phyloP scores from a whole-genome alignment of 2,888 invertebrate species.

The Bombyx huttoni region DNA sequence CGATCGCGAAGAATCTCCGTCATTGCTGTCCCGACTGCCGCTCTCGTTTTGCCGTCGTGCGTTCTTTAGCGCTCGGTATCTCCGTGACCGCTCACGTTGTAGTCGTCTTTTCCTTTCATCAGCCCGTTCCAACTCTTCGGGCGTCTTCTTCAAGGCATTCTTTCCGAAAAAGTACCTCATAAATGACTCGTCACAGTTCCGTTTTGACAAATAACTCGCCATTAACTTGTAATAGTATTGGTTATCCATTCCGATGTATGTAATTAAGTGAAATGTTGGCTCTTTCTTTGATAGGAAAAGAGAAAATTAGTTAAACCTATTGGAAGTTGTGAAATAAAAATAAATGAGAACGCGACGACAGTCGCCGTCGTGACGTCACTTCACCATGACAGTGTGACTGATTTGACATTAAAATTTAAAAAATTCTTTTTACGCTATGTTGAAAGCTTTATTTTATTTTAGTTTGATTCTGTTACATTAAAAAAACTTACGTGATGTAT shows the following conservation, averaged over 20 bases:
- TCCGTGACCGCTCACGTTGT: constrained; percentile 55
- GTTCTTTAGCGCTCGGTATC: constrained; percentile 59
- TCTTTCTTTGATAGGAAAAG: constrained; percentile 10
- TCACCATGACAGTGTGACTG: constrained; percentile 16
- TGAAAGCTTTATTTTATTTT: no score
- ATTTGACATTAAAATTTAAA: no score
- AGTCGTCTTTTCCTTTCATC: constrained; percentile 59
- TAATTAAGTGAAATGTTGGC: constrained; percentile 1
- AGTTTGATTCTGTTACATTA: no score
- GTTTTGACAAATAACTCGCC: constrained; percentile 63
- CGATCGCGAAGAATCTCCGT: constrained; percentile 27
- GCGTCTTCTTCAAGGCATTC: constrained; percentile 54
- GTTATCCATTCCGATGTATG: constrained; percentile 42
- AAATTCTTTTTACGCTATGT: no score
- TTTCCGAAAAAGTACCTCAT: constrained; percentile 67
- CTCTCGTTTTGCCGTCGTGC: constrained; percentile 58
- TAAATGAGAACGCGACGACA: constrained; percentile 49
- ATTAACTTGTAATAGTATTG: constrained; percentile 65
- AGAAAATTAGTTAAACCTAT: constrained; percentile 25
- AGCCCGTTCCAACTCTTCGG: constrained; percentile 58
- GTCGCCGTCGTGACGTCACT: constrained; percentile 51
- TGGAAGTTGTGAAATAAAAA: constrained; percentile 63
- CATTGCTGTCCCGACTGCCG: constrained; percentile 29
- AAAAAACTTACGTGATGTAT: no score
- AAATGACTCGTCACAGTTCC: constrained; percentile 65